Base-by-base conservation (phyloP, 2,888 invertebrate genomes). In the Drosophila atripex region DNA sequence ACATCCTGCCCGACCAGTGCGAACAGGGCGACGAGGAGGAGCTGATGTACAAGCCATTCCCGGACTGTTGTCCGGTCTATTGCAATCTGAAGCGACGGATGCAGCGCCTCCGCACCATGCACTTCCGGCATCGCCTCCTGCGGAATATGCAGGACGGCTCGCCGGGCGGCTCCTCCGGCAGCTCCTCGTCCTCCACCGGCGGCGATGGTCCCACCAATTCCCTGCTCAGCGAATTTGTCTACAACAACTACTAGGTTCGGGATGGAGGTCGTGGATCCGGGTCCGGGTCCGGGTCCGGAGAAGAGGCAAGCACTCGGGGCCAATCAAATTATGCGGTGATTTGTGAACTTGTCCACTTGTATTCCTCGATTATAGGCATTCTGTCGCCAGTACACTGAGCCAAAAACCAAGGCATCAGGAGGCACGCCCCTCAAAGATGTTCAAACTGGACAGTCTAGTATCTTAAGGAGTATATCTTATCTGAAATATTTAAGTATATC, bases 1-100 rank as follows among this genome's bases (percentile, higher is more conserved):
- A 91, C 71, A 89, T 91, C 25, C 63, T 91, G 65, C 86, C 90
- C 43, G 90, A 91, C 4, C 88, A 91, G 55, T 91, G 90, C 59
- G 89, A 90, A 50, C 90, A 91, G 71, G 90, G 91, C 32, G 90
- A 91, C 35, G 90, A 91, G 73, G 90, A 91, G 54, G 91, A 91
- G 63, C 74, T 91, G 51, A 90, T 90, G 90, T 91, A 91, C 60
- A 91, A 90, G 52, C 90, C 90, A 8, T 91, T 87, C 28, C 90
- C 90, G 23, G 91, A 91, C 60, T 91, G 90, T 57, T 91, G 90
- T 43, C 90, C 90, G 39, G 90, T 91, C 39, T 91, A 91, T 50
- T 91, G 90, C 66, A 91, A 91, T 58, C 70, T 91, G 54, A 91
- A 91, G 80, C 89, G 90, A 1, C 89, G 90, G 72, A 86, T 91